Percentiles rank a stretch among this genome's conserved stretches.
phyloP scores from a whole-genome alignment of 2,113 vertebrate species.

The Daboia siamensis region DNA sequence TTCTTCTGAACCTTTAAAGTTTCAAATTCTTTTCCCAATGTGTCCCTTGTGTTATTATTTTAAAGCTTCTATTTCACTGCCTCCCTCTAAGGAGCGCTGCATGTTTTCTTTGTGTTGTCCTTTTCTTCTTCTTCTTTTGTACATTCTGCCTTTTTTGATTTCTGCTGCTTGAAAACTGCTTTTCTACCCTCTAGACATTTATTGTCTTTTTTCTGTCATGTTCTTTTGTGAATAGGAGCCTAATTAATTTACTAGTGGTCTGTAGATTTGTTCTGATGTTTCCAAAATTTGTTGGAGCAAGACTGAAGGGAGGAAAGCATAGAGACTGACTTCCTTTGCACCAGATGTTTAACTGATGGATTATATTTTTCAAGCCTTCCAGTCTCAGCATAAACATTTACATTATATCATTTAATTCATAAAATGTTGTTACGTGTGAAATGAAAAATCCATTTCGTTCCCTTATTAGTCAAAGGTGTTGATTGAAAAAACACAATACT shows the following conservation, averaged over 20 bases:
- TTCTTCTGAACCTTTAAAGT: constrained; percentile 11
- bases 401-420: constrained; percentile 1
- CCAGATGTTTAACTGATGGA: constrained; percentile 1
- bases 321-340: constrained; percentile 14
- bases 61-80: constrained; percentile 48
- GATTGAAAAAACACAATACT: constrained; percentile 18
- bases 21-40: constrained; percentile 38
- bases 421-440: neutral
- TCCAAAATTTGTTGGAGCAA: constrained; percentile 1
- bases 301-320: neutral
- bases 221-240: constrained; percentile 27
- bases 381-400: neutral
- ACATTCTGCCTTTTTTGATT: constrained; percentile 40
- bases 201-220: constrained; percentile 47
- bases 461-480: constrained; percentile 10
- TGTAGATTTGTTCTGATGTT: constrained; percentile 38
- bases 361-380: constrained; percentile 4
- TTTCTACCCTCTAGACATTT: constrained; percentile 55
- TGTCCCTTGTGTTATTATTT: constrained; percentile 43
- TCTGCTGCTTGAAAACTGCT: constrained; percentile 52
- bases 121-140: constrained; percentile 47
- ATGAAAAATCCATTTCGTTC: constrained; percentile 4
- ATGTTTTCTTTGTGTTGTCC: constrained; percentile 45
- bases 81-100: constrained; percentile 32
- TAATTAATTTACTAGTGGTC: constrained; percentile 44